These are phyloP conservation scores for Liopterus haemorrhoidalis DNA, from an alignment of 2,888 invertebrate genomes.

Conservation along the genomic window DNA sequence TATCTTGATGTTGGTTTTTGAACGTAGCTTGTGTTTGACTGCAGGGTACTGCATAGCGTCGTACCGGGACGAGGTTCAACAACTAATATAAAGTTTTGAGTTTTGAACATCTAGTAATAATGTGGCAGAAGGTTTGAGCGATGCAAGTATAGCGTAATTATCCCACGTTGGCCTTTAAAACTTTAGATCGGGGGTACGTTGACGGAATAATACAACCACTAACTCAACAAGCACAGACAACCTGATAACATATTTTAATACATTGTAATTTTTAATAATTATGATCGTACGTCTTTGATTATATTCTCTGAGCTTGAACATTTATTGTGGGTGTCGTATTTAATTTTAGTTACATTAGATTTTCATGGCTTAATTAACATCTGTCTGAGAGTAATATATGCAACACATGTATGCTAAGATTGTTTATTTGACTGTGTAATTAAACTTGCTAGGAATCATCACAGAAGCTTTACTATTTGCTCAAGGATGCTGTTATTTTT, in stretches of 20 bases:
- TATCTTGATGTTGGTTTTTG: too few relatives aligned
- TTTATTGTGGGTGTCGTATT: neutral
- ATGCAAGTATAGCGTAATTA: conserved; percentile 12
- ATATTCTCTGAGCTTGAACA: neutral
- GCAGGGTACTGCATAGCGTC: too few relatives aligned
- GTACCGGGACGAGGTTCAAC: conserved; percentile 10
- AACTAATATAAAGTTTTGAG: conserved; percentile 19
- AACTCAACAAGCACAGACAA: neutral
- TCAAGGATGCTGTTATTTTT: too few relatives aligned
- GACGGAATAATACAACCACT: conserved; percentile 6
- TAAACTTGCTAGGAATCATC: conserved; percentile 20
- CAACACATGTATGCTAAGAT: conserved; percentile 13
- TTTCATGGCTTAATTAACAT: conserved; percentile 19
- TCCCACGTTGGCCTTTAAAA: conserved; percentile 7
- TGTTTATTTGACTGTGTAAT: conserved; percentile 23
- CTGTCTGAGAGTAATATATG: conserved; percentile 10
- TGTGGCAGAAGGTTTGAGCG: conserved; percentile 11
- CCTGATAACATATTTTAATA: neutral
- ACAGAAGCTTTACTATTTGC: conserved; percentile 6
- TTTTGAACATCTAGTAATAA: conserved; percentile 20
- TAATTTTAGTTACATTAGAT: conserved; percentile 12
- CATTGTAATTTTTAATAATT: neutral
- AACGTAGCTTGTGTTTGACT: too few relatives aligned
- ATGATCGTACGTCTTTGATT: neutral
- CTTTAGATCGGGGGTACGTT: neutral